Evolutionary conservation across 2,888 invertebrate species (phyloP).

Genomic region (Philopedon plagiatum): DNA sequence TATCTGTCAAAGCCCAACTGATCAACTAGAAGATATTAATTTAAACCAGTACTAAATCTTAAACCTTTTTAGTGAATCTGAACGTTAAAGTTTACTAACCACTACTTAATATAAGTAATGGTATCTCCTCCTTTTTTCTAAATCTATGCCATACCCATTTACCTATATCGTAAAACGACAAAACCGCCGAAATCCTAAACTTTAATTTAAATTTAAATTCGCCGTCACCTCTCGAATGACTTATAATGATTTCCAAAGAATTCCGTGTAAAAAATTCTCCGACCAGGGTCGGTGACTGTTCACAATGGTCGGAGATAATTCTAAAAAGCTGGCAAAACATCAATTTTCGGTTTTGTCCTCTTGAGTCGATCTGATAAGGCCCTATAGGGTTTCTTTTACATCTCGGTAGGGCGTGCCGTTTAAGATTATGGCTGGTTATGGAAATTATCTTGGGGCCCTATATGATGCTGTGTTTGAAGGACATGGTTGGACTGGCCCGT

Average conservation of each 20-base stretch:
- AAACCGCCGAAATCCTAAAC: conserved; percentile 10
- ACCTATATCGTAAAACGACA: conserved; percentile 26
- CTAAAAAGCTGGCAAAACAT: conserved; percentile 65
- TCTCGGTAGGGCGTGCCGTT: conserved; percentile 42
- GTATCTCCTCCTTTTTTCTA: too few species aligned
- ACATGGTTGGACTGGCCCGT: too few species aligned
- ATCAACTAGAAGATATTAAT: too few species aligned
- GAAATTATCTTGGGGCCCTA: neutral
- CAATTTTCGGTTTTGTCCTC: conserved; percentile 62
- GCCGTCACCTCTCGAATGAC: conserved; percentile 45
- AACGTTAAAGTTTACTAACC: too few species aligned
- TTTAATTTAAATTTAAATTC: conserved; percentile 48
- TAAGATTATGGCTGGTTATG: conserved; percentile 6
- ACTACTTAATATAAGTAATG: too few species aligned
- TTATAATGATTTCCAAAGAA: conserved; percentile 49
- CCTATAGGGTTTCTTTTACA: conserved; percentile 56
- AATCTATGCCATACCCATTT: too few species aligned
- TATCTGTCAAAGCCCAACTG: too few species aligned
- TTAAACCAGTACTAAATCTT: too few species aligned
- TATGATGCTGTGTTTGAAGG: neutral
- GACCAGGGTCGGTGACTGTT: conserved; percentile 19
- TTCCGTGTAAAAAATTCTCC: conserved; percentile 45
- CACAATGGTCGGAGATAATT: conserved; percentile 37
- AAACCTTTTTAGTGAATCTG: too few species aligned
- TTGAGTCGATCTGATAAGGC: conserved; percentile 59